A percentile compares a stretch with the other conserved stretches of the same genome.
These are phyloP conservation scores for Proisotoma minuta DNA, from an alignment of 2,888 invertebrate species.

Conservation along the genomic window DNA sequence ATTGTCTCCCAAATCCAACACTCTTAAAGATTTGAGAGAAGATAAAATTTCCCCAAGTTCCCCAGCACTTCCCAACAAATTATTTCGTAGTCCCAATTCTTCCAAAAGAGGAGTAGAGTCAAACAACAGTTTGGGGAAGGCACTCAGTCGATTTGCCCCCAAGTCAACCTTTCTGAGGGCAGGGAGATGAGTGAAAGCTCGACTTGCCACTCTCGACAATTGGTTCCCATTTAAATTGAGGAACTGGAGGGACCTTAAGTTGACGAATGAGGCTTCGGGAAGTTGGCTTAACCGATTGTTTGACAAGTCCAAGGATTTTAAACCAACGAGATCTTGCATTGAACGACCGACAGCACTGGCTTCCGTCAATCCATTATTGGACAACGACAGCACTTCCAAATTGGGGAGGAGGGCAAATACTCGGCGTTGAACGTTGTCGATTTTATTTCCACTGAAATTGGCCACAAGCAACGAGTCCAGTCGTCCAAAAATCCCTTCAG, in stretches of 20 bases:
- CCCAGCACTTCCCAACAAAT: slow-evolving; percentile 63
- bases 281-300: slow-evolving; percentile 67
- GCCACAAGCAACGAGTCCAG: slow-evolving; percentile 63
- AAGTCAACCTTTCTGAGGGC: slow-evolving; percentile 67
- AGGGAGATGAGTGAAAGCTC: slow-evolving; percentile 73
- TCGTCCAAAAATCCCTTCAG: slow-evolving; percentile 68
- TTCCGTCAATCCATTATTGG: slow-evolving; percentile 69
- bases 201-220: slow-evolving; percentile 59
- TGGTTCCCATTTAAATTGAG: slow-evolving; percentile 41
- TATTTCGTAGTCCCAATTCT: slow-evolving; percentile 55
- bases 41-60: slow-evolving; percentile 71
- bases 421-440: slow-evolving; percentile 72
- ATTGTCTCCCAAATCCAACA: slow-evolving; percentile 75
- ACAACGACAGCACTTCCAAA: slow-evolving; percentile 57
- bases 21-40: slow-evolving; percentile 69
- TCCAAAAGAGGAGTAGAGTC: slow-evolving; percentile 56
- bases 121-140: slow-evolving; percentile 77
- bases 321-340: slow-evolving; percentile 66
- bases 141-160: slow-evolving; percentile 68
- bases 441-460: slow-evolving; percentile 71
- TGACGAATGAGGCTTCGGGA: slow-evolving; percentile 57
- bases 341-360: slow-evolving; percentile 77
- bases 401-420: slow-evolving; percentile 63
- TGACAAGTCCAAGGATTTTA: slow-evolving; percentile 67
- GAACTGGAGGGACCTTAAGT: slow-evolving; percentile 43